phyloP scores from a whole-genome alignment of 2,113 vertebrate species.

The Psittacus erithacus region DNA sequence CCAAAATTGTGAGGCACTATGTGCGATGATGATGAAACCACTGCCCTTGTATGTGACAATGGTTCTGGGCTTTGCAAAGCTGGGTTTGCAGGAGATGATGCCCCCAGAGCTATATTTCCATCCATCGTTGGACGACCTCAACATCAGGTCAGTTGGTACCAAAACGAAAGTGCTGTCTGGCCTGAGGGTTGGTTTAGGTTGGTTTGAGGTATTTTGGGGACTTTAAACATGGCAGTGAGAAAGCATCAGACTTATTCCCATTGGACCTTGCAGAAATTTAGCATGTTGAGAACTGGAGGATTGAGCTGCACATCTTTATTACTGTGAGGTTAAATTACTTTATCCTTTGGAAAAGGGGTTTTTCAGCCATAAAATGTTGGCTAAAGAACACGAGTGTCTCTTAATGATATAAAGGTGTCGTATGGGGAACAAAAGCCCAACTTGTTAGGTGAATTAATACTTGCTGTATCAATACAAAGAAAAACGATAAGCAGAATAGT shows the following conservation, averaged over 20 bases:
- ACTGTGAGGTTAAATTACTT: neutral
- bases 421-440: fast-evolving
- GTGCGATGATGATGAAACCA: constrained; percentile 88
- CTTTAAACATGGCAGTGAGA: neutral
- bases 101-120: constrained; percentile 88
- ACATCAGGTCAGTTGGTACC: constrained; percentile 78
- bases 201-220: neutral
- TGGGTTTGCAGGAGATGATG: constrained; percentile 89
- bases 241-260: neutral
- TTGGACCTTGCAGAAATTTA: fast-evolving
- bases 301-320: neutral
- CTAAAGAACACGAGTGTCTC: neutral
- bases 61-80: constrained; percentile 91
- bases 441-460: neutral
- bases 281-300: neutral
- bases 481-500: neutral
- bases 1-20: constrained; percentile 47
- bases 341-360: neutral
- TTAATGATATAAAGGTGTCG: neutral
- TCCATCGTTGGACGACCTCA: constrained; percentile 86
- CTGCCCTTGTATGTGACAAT: constrained; percentile 88
- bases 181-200: neutral
- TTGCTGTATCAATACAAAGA: neutral
- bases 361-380: neutral
- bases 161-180: neutral